phyloP scores from a whole-genome alignment of 2,888 invertebrate species.

The Lasioglossum villosulum region DNA sequence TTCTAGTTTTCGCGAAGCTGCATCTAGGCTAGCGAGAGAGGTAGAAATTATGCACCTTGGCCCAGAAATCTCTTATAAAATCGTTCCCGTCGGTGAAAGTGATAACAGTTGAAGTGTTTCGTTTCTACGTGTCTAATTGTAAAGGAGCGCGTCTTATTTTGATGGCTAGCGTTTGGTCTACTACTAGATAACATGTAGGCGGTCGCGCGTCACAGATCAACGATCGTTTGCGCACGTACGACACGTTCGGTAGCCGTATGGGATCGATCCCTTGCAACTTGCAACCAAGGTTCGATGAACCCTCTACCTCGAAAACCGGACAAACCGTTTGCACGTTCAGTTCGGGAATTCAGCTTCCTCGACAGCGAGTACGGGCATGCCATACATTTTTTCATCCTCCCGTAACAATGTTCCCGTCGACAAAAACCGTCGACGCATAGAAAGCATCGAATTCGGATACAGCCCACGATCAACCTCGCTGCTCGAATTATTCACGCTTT shows the following conservation, averaged over 20 bases:
- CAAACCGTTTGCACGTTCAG: constrained; percentile 65
- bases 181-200: constrained; percentile 63
- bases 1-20: neutral
- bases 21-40: neutral
- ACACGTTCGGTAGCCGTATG: constrained; percentile 68
- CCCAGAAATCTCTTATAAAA: constrained; percentile 40
- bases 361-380: constrained; percentile 42
- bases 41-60: constrained; percentile 39
- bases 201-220: constrained; percentile 68
- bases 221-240: constrained; percentile 62
- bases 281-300: constrained; percentile 69
- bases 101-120: constrained; percentile 34
- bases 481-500: neutral
- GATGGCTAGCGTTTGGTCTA: neutral
- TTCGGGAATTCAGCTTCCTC: constrained; percentile 50
- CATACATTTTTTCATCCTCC: constrained; percentile 29
- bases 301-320: constrained; percentile 72
- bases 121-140: constrained; percentile 20
- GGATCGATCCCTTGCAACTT: constrained; percentile 67
- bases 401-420: constrained; percentile 40
- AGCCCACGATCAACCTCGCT: neutral
- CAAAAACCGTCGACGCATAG: neutral
- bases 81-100: constrained; percentile 42
- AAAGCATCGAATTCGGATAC: constrained; percentile 21
- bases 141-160: constrained; percentile 5